Conservation (phyloP, 2,888 invertebrate species). For the Andrena trimmerana region DNA sequence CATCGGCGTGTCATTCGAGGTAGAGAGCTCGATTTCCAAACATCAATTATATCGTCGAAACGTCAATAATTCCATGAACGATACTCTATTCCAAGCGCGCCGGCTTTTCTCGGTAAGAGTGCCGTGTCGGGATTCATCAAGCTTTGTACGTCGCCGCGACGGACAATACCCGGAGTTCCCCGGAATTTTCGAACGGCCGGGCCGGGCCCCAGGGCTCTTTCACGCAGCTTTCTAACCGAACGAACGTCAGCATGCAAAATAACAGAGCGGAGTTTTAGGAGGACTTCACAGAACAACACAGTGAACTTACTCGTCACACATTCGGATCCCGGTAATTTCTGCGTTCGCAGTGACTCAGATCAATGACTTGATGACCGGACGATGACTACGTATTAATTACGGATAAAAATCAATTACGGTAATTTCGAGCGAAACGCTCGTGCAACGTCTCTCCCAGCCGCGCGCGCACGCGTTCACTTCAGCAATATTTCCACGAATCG, state of each 20-base stretch:
- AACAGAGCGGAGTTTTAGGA: neutral
- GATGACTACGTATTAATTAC: slow-evolving; percentile 61
- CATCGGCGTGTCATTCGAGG: slow-evolving; percentile 11
- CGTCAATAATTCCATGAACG: slow-evolving; percentile 80
- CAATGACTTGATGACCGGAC: slow-evolving; percentile 58
- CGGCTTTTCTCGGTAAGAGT: slow-evolving; percentile 63
- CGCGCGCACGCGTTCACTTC: neutral
- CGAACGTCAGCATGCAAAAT: slow-evolving; percentile 2
- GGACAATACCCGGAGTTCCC: slow-evolving; percentile 53
- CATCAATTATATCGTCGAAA: slow-evolving; percentile 77
- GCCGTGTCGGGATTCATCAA: slow-evolving; percentile 44
- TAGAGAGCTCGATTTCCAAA: slow-evolving; percentile 73
- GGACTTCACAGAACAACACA: slow-evolving; percentile 37
- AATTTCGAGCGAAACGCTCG: slow-evolving; percentile 34
- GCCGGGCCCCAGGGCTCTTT: neutral
- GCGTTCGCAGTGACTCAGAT: slow-evolving; percentile 64
- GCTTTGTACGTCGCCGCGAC: slow-evolving; percentile 22
- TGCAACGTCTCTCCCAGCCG: neutral
- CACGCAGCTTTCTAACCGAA: slow-evolving; percentile 12
- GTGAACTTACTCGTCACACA: slow-evolving; percentile 28
- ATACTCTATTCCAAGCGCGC: slow-evolving; percentile 55
- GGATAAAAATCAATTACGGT: slow-evolving; percentile 42
- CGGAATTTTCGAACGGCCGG: slow-evolving; percentile 44
- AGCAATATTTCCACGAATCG: slow-evolving; percentile 24
- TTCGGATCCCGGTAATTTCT: slow-evolving; percentile 50